Conservation (phyloP, 2,113 vertebrate genomes). For the Salvator merianae region DNA sequence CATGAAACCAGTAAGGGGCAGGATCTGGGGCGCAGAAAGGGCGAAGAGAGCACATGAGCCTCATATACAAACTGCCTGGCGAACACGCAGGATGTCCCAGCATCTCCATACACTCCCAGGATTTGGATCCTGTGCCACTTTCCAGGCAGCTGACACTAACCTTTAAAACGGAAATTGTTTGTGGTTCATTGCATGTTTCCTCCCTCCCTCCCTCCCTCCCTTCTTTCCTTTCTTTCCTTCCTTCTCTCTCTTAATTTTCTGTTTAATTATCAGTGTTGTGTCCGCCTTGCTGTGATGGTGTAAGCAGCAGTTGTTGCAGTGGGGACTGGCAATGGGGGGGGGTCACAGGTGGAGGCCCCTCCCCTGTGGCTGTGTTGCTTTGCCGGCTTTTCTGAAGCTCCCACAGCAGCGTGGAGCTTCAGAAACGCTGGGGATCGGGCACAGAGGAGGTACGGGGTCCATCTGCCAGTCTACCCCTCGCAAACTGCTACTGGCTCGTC, state of each 20-base stretch:
- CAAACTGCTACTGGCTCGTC: neutral
- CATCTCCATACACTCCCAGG: no score
- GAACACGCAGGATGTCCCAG: neutral
- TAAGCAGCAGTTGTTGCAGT: neutral
- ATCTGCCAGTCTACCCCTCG: no score
- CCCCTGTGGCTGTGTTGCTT: no score
- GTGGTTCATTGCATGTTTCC: neutral
- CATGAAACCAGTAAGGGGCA: no score
- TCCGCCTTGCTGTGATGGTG: conserved; percentile 55
- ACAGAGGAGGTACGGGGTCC: no score
- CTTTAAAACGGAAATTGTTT: rapidly evolving
- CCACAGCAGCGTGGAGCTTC: no score
- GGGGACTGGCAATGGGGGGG: no score
- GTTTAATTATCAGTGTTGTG: neutral
- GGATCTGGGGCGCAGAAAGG: no score
- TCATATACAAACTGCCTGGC: neutral
- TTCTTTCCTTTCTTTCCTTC: neutral
- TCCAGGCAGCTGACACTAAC: neutral
- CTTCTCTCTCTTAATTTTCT: neutral
- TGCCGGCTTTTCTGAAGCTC: no score
- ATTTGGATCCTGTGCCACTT: neutral
- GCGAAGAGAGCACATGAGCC: no score
- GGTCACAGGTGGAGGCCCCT: no score
- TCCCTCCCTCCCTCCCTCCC: neutral
- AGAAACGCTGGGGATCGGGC: no score